Evolutionary conservation across 2,888 invertebrate species (phyloP), one percentile per base, ranked within the genome.

Genomic region (Chymomyza procnemis): DNA sequence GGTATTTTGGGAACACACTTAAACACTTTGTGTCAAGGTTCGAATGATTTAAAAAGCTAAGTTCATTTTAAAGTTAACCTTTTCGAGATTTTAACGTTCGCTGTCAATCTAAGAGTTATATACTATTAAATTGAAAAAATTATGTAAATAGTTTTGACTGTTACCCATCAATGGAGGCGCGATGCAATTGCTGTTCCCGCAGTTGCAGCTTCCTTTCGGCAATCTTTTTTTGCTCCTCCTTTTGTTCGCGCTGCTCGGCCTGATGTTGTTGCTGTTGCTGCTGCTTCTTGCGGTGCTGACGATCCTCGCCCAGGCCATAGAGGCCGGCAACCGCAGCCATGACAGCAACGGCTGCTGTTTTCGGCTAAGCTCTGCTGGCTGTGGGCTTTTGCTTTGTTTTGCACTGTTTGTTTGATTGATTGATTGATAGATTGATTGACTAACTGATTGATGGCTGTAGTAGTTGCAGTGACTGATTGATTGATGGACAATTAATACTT

Each of bases 241-340:
- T 93, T 79, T 93, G 93, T 92, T 93, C 89, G 91, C 93, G 87
- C 91, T 93, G 92, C 91, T 93, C 92, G 92, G 78, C 81, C 58
- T 90, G 90, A 71, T 90, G 90, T 91, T 93, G 86, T 91, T 93
- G 92, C 92, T 93, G 92, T 92, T 90, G 90, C 64, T 90, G 91
- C 74, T 90, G 90, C 76, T 90, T 90, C 66, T 90, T 89, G 47
- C 91, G 89, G 71, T 90, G 90, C 67, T 90, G 90, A 60, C 95
- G 93, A 89, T 95, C 95, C 91, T 95, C 95, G 88, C 95, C 95
- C 89, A 95, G 93, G 86, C 95, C 95, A 90, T 95, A 95, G 69
- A 95, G 93, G 89, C 95, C 95, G 86, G 95, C 95, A 89, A 95
- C 95, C 79, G 95, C 95, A 88, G 95, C 95, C 95, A 95, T 95